Evolutionary conservation across 2,888 invertebrate species (phyloP), one percentile per base, ranked within the genome.

Genomic region (Mesorhabditis spiculigera): DNA sequence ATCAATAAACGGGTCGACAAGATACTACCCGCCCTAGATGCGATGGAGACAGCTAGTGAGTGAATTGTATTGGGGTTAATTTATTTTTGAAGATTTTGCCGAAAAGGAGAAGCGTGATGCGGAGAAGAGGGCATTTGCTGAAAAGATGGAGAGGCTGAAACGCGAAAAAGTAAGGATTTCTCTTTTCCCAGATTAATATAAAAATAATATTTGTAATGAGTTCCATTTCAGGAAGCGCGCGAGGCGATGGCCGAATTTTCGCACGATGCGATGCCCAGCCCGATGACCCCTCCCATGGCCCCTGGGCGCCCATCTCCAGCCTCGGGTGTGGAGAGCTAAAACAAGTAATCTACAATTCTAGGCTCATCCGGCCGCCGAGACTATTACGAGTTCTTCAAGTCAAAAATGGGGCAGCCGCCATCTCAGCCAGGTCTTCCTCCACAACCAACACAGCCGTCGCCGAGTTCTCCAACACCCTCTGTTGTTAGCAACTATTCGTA

Each of bases 41-140:
- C 70, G 1, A 78, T 80, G 61, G 78, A 78, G 62, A 68, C 71
- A 45, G 76, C 78, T 66, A 78, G 80, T 80, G 42, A 73, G n/a
- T 5, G 45, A 66, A 66, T 50, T 50, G n/a, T 13, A n/a, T n/a
- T 50, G n/a, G 8, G 8, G n/a, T 50, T 50, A 50, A 50, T 10
- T 43, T 16, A 43, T 42, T 42, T 42, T 73, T 79, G 43, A 67
- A 79, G 79, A 71, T 66, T 69, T 68, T 45, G 72, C 71, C 58
- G 80, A 78, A 43, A 62, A 72, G 5, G 75, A 75, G 50, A 75
- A 77, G 45, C 69, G 73, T 62, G 75, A 75, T 6, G 68, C 61
- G 4, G 73, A 73, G 16, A 71, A 77, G 28, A 69, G 74, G 28
- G 76, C 69, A 10, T 44, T 73, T 5, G 78, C 77, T 42, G 75